phyloP scores from a whole-genome alignment of 2,797 vertebrate genomes.

The Sphenopsis melanotis region DNA sequence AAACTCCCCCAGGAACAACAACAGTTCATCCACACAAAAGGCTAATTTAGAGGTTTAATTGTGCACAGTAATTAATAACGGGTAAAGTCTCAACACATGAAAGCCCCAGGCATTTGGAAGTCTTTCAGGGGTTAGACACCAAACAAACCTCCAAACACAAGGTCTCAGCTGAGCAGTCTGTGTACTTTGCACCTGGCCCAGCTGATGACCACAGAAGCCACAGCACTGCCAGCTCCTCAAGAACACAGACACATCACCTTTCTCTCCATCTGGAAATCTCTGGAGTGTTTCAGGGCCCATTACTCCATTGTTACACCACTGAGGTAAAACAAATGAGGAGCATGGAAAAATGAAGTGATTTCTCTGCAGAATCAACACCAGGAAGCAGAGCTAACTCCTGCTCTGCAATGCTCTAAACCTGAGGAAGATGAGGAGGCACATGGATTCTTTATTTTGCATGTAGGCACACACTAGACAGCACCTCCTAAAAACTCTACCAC shows the following conservation, averaged over 20 bases:
- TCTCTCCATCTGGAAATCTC: background rate
- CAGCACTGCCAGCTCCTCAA: background rate
- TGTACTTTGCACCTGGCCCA: background rate
- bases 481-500: background rate
- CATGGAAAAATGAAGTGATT: background rate
- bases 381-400: background rate
- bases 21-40: conserved; percentile 22
- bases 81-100: background rate
- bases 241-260: background rate
- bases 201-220: background rate
- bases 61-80: background rate
- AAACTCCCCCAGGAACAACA: conserved; percentile 20
- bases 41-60: conserved; percentile 39
- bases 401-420: accelerated
- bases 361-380: background rate
- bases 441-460: background rate
- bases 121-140: background rate
- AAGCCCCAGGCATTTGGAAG: conserved; percentile 4
- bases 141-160: background rate
- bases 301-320: background rate
- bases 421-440: background rate
- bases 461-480: background rate
- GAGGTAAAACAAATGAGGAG: background rate
- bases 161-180: background rate
- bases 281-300: background rate